Base-by-base conservation (phyloP, 2,888 invertebrate genomes). In the Cryptosula pallasiana region DNA sequence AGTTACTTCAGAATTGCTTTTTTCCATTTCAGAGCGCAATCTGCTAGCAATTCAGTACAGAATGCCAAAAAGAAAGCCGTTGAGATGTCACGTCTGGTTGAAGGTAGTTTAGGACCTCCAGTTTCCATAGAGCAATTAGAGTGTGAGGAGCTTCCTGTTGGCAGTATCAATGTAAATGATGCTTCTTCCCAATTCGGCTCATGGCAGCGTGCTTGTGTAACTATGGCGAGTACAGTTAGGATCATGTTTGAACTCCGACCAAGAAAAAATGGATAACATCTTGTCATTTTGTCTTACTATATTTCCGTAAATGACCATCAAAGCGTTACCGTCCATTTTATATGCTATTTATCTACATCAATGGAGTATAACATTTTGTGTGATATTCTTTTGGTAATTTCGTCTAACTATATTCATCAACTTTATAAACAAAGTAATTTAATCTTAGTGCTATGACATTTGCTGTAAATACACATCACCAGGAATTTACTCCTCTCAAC, bases 11-110 rank as follows among this genome's bases (percentile, higher is more conserved):
- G n/a, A n/a, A n/a, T n/a, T n/a, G n/a, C n/a, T n/a, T n/a, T n/a
- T n/a, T n/a, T n/a, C 20, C 45, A 45, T 63, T 63, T 27, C 27
- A 63, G 63, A 27, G 16, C 27, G 9, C 63, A 63, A 63, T 63
- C 63, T 9, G 63, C 63, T 63, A 32, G 63, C 32, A 63, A 63
- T 63, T 27, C 63, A 29, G 63, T 63, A 63, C 63, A 63, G 27
- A 63, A 63, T 32, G 63, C 63, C 5, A 27, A 27, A 34, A 63
- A 63, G 32, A 63, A 63, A 34, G 63, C 63, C 3, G 16, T 32
- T 16, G 63, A 63, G 32, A 63, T 63, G 63, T 27, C 63, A 34
- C 25, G 63, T 29, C 32, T 63, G 32, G 63, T 63, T 34, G 63
- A 63, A 27, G 63, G 63, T 9, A 63, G 63, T n/a, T 63, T 63